A percentile compares a stretch with the other conserved stretches of the same genome.
phyloP scores from a whole-genome alignment of 2,888 invertebrate species.

The Rhagium mordax region DNA sequence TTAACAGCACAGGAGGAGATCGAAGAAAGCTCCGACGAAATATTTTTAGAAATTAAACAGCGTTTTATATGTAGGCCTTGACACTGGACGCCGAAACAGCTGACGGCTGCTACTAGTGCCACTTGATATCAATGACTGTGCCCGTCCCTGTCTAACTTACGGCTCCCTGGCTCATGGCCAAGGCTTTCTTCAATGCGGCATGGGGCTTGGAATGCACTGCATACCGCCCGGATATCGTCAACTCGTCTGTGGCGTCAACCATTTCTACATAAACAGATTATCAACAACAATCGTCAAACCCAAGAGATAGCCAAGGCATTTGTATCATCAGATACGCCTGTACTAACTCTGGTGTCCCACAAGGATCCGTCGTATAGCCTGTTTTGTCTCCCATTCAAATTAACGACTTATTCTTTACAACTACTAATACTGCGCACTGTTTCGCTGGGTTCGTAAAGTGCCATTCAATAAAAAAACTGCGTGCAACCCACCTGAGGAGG shows the following conservation, averaged over 20 bases:
- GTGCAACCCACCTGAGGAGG: too few relatives aligned
- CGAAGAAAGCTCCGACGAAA: not conserved
- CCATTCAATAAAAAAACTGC: too few relatives aligned
- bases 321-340: too few relatives aligned
- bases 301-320: too few relatives aligned
- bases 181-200: slow-evolving; percentile 6
- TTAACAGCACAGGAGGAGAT: too few relatives aligned
- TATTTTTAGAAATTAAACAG: not conserved
- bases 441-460: too few relatives aligned
- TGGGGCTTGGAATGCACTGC: not conserved
- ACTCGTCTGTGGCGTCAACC: not conserved
- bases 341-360: too few relatives aligned
- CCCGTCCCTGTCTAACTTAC: slow-evolving; percentile 6
- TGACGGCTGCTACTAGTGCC: slow-evolving; percentile 7
- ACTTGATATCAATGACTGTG: slow-evolving; percentile 15
- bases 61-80: slow-evolving; percentile 1
- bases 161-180: slow-evolving; percentile 1
- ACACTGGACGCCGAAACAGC: slow-evolving; percentile 3
- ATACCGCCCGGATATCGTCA: not conserved
- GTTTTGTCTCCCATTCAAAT: too few relatives aligned
- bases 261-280: not conserved
- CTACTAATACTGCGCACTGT: too few relatives aligned
- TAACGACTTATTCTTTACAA: too few relatives aligned
- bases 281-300: too few relatives aligned
- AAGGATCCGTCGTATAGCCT: too few relatives aligned